phyloP scores from a whole-genome alignment of 2,888 invertebrate genomes.

The Tachystola acroxantha region DNA sequence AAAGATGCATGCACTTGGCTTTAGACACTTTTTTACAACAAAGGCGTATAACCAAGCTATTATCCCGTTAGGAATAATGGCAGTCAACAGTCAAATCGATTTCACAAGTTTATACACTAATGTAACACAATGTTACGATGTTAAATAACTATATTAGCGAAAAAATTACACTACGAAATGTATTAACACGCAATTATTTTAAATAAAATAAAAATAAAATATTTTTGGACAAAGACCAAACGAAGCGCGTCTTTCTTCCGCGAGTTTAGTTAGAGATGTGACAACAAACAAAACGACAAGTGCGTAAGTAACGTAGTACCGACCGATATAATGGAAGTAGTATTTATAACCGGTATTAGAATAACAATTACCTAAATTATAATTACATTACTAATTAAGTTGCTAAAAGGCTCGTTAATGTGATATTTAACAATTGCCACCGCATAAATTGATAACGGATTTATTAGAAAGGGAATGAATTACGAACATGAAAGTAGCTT shows the following conservation, averaged over 20 bases:
- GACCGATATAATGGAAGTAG: background rate
- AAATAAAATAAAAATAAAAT: conserved; percentile 68
- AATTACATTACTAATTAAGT: no score
- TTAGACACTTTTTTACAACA: conserved; percentile 71
- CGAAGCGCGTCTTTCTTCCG: conserved; percentile 53
- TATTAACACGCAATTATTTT: conserved; percentile 38
- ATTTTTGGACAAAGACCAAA: conserved; percentile 58
- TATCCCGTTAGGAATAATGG: conserved; percentile 78
- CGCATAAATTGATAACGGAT: no score
- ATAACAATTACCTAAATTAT: no score
- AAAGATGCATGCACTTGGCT: conserved; percentile 80
- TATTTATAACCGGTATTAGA: no score
- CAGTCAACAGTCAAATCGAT: conserved; percentile 49
- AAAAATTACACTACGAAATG: conserved; percentile 40
- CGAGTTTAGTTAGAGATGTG: conserved; percentile 25
- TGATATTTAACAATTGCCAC: no score
- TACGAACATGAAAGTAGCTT: no score
- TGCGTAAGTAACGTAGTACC: background rate
- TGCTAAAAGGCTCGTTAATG: no score
- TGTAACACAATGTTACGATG: conserved; percentile 28
- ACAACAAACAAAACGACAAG: background rate
- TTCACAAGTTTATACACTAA: conserved; percentile 25
- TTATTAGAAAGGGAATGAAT: no score
- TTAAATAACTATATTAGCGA: conserved; percentile 46
- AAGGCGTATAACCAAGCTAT: conserved; percentile 71